A percentile compares a stretch with the other conserved stretches of the same genome.
Evolutionary conservation across 2,113 vertebrate genomes (phyloP).

Genomic region (Illadopsis cleaveri): DNA sequence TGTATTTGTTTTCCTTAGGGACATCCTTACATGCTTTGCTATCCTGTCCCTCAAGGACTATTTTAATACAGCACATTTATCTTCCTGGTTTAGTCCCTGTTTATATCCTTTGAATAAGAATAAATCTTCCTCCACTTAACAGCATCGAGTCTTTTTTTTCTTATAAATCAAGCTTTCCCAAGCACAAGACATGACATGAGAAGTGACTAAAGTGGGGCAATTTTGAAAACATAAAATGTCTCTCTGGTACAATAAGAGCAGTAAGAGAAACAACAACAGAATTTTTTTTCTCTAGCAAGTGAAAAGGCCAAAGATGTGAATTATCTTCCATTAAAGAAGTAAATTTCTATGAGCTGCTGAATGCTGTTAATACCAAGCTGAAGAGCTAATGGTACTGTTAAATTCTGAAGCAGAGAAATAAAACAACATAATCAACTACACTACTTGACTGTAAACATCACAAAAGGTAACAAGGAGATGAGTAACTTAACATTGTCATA

Average conservation of each 20-base stretch:
- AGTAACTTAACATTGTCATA: background rate
- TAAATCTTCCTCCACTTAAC: background rate
- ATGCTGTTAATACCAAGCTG: background rate
- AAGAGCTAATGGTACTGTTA: background rate
- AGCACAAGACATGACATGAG: background rate
- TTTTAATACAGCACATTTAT: background rate
- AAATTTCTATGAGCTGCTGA: background rate
- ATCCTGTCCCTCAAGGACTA: background rate
- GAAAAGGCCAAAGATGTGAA: background rate
- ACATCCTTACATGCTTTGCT: background rate
- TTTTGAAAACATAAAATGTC: background rate
- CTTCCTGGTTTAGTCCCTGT: background rate
- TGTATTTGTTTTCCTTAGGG: background rate
- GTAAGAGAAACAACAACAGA: background rate
- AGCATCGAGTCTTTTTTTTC: background rate
- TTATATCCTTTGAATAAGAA: background rate
- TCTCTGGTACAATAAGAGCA: background rate
- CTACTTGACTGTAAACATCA: background rate
- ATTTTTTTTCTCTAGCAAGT: background rate
- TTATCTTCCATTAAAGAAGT: background rate
- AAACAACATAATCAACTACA: background rate
- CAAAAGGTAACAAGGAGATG: background rate
- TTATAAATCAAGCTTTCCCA: background rate
- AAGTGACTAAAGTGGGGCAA: background rate
- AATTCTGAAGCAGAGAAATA: background rate